Evolutionary conservation across 64 coral and sea anemone genomes (phyloP), one percentile per base, ranked within the genome.

Genomic region (Montipora cactus): DNA sequence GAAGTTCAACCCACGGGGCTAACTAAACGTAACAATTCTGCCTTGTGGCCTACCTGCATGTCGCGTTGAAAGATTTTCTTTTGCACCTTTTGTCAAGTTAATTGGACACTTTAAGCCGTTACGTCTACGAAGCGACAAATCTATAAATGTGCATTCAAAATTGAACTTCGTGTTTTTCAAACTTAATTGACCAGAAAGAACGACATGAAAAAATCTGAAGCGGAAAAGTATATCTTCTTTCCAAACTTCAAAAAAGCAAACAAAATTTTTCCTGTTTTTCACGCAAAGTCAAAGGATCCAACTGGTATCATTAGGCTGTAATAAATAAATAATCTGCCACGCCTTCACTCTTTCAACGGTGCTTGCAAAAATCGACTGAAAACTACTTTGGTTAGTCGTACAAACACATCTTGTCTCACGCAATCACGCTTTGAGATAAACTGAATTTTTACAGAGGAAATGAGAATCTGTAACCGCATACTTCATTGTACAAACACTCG

Each of bases 321-420:
- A 86, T 71, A 52, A 86, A 86, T 71, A 71, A 19, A 86, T 86
- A 59, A 12, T 11, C 46, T 44, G 49, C 62, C 82, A 71, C 82
- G 82, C 66, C 82, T 86, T 4, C 2, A 2, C 64, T 70, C 8
- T 45, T 86, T 86, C 11, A 72, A 49, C 53, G 13, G 64, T 71
- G 64, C 44, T 72, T 86, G 62, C 13, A 64, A 71, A 71, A 23
- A 71, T 23, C 0, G 7, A 8, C 53, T 11, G 11, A 57, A 57
- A 37, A 37, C 37, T 37, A 1, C 37, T 37, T 37, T 37, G 37
- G 37, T 37, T 37, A 37, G 37, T 37, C 0, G 37, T 37, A 37
- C 37, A 37, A 37, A 37, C 37, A 37, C 37, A 37, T 37, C 37
- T 37, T 37, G 37, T 37, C 37, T 37, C 37, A 37, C 37, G 37